These are phyloP conservation scores for Cacatua alba DNA, from an alignment of 2,113 vertebrate species.

Conservation along the genomic window DNA sequence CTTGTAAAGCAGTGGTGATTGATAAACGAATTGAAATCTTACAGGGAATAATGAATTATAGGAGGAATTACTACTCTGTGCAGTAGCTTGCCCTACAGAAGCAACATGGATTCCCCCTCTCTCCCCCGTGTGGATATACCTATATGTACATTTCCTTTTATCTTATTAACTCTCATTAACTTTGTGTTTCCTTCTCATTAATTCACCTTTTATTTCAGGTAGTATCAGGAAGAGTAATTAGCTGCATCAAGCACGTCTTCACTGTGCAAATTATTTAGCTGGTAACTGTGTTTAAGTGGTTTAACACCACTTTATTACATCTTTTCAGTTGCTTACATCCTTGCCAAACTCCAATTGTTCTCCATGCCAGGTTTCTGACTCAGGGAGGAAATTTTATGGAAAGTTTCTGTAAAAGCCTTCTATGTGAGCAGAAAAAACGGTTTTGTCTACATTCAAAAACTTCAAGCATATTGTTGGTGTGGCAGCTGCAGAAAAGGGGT, in stretches of 20 bases:
- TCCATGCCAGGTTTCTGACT: slow-evolving; percentile 26
- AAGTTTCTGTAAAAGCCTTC: neutral
- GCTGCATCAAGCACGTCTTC: slow-evolving; percentile 33
- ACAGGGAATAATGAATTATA: neutral
- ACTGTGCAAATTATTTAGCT: slow-evolving; percentile 30
- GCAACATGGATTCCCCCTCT: neutral
- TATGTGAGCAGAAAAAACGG: neutral
- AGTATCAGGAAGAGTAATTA: slow-evolving; percentile 56
- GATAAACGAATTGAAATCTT: neutral
- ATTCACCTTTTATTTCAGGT: slow-evolving; percentile 53
- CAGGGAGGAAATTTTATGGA: neutral
- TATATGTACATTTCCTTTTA: neutral
- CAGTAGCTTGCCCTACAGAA: neutral
- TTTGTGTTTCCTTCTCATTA: slow-evolving; percentile 35
- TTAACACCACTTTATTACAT: slow-evolving; percentile 11
- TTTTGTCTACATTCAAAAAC: neutral
- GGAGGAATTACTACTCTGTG: neutral
- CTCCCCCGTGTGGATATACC: neutral
- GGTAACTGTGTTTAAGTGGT: slow-evolving; percentile 38
- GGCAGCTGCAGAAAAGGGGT: neutral
- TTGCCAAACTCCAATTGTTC: slow-evolving; percentile 12
- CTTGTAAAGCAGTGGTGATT: neutral
- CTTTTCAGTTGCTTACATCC: neutral
- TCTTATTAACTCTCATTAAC: slow-evolving; percentile 29
- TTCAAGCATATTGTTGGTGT: neutral